phyloP scores from a whole-genome alignment of 2,888 invertebrate genomes.

The Drosophila infuscata region DNA sequence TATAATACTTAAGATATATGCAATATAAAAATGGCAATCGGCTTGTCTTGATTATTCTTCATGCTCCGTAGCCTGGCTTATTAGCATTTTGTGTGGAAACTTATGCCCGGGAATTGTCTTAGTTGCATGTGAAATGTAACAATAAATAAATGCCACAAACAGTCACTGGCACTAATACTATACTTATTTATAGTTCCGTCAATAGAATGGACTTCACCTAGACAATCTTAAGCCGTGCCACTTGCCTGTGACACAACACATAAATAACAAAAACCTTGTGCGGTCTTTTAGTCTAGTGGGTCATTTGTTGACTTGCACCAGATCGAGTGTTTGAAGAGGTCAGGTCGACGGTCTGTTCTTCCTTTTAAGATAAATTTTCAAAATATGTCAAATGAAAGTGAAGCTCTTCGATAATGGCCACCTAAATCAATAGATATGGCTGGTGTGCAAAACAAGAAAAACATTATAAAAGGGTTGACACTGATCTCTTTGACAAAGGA shows the following conservation, averaged over 20 bases:
- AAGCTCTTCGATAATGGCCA: conserved; percentile 8
- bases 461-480: conserved; percentile 22
- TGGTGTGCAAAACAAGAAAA: conserved; percentile 10
- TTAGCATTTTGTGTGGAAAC: conserved; percentile 47
- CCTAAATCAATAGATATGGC: conserved; percentile 36
- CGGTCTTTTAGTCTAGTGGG: conserved; percentile 22
- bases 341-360: conserved; percentile 3
- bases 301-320: conserved; percentile 27
- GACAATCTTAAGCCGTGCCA: conserved; percentile 17
- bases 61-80: conserved; percentile 34
- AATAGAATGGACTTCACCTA: conserved; percentile 28
- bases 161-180: conserved; percentile 6
- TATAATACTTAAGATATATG: conserved; percentile 23
- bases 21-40: conserved; percentile 29
- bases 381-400: conserved; percentile 31
- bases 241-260: conserved; percentile 27
- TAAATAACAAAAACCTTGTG: conserved; percentile 40
- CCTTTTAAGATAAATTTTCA: conserved; percentile 1
- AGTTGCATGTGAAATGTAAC: conserved; percentile 20
- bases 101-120: conserved; percentile 8
- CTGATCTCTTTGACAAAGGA: conserved; percentile 12
- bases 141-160: conserved; percentile 49
- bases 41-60: conserved; percentile 25
- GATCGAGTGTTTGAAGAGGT: conserved; percentile 11
- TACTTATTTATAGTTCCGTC: conserved; percentile 29